These are phyloP conservation scores for Anolis sagrei DNA, from an alignment of 2,113 vertebrate genomes.

Conservation along the genomic window DNA sequence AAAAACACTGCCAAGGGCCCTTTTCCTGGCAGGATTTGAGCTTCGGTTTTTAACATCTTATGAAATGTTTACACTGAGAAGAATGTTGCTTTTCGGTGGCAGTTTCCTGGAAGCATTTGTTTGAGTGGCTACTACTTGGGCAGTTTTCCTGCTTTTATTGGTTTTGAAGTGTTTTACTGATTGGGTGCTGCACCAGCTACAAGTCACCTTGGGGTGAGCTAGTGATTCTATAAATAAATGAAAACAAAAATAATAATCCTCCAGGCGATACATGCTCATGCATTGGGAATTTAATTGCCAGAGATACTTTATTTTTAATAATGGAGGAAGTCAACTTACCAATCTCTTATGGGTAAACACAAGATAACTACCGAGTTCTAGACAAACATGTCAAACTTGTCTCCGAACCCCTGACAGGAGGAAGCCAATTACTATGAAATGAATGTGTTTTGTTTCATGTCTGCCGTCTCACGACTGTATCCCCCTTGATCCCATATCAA, in stretches of 20 bases:
- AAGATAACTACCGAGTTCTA: constrained; percentile 57
- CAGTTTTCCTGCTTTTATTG: neutral
- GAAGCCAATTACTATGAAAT: constrained; percentile 80
- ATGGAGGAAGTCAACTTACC: constrained; percentile 51
- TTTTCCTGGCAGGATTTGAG: neutral
- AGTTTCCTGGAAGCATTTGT: neutral
- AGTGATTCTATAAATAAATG: neutral
- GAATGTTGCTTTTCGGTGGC: no score
- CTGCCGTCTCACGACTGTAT: constrained; percentile 65
- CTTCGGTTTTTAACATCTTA: neutral
- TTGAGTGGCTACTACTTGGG: neutral
- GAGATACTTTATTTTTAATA: constrained; percentile 33
- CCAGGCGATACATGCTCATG: neutral
- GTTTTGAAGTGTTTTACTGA: neutral
- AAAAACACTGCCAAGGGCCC: neutral
- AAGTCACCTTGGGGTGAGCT: neutral
- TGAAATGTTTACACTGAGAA: neutral
- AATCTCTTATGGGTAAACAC: constrained; percentile 61
- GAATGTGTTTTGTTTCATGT: constrained; percentile 74
- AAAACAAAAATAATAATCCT: neutral
- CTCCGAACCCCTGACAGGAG: constrained; percentile 74
- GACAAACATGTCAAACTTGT: constrained; percentile 68
- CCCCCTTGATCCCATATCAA: constrained; percentile 76
- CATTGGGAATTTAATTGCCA: neutral
- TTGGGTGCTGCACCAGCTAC: neutral